These are phyloP conservation scores for Spinus olivaceus DNA, from an alignment of 2,797 vertebrate genomes.

Conservation along the genomic window DNA sequence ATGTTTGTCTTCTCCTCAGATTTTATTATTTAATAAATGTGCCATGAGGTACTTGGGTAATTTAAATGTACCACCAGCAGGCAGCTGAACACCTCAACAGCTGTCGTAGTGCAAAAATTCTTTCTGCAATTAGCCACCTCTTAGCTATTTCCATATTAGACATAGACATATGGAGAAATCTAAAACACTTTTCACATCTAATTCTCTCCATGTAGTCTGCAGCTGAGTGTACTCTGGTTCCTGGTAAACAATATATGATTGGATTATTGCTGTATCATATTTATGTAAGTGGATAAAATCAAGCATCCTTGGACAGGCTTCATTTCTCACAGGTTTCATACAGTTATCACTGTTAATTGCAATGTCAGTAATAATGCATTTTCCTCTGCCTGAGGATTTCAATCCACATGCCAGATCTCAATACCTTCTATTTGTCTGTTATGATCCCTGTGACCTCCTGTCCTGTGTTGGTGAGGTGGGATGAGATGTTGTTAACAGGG, in stretches of 20 bases:
- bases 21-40: background rate
- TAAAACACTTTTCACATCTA: background rate
- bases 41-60: background rate
- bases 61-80: background rate
- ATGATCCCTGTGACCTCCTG: background rate
- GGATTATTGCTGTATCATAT: background rate
- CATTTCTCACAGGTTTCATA: background rate
- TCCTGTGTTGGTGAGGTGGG: background rate
- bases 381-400: background rate
- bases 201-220: background rate
- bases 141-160: background rate
- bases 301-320: background rate
- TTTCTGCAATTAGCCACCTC: background rate
- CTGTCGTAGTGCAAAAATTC: background rate
- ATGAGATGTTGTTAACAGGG: background rate
- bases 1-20: background rate
- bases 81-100: background rate
- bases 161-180: background rate
- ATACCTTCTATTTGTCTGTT: fast-evolving
- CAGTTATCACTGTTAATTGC: background rate
- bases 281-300: background rate
- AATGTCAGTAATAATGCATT: background rate
- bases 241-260: background rate
- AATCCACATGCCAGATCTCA: background rate
- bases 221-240: background rate